Conservation (phyloP, 2,888 invertebrate genomes). For the Meghimatium bilineatum region DNA sequence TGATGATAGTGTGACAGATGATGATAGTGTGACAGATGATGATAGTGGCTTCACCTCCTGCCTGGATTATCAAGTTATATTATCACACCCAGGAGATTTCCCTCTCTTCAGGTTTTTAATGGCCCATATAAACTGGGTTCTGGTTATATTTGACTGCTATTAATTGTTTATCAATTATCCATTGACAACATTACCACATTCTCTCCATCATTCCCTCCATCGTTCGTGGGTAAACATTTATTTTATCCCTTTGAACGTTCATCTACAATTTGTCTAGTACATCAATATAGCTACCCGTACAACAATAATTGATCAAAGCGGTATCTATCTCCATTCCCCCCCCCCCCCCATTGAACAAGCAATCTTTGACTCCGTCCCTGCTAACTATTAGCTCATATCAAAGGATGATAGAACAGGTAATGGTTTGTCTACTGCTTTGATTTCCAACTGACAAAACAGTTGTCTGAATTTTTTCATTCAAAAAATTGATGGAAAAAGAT, state of each 20-base stretch:
- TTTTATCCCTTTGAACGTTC: no score
- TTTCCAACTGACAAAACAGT: neutral
- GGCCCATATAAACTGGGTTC: no score
- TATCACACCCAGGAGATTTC: no score
- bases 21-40: no score
- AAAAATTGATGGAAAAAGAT: neutral
- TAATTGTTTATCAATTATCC: no score
- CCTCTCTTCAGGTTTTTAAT: no score
- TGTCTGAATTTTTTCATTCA: neutral
- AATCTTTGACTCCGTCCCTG: neutral
- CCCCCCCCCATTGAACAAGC: neutral
- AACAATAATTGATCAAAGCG: neutral
- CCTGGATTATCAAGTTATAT: no score
- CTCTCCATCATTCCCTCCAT: neutral
- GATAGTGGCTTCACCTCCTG: no score
- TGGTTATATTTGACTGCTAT: no score
- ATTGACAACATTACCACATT: neutral
- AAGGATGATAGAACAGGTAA: neutral
- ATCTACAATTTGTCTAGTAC: no score
- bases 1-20: no score
- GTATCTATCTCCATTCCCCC: neutral
- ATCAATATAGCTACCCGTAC: neutral
- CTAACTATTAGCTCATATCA: neutral
- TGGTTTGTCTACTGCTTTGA: neutral
- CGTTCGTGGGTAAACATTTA: neutral